Base-by-base conservation (phyloP, 2,113 vertebrate genomes). In the Australoheros scitulus region DNA sequence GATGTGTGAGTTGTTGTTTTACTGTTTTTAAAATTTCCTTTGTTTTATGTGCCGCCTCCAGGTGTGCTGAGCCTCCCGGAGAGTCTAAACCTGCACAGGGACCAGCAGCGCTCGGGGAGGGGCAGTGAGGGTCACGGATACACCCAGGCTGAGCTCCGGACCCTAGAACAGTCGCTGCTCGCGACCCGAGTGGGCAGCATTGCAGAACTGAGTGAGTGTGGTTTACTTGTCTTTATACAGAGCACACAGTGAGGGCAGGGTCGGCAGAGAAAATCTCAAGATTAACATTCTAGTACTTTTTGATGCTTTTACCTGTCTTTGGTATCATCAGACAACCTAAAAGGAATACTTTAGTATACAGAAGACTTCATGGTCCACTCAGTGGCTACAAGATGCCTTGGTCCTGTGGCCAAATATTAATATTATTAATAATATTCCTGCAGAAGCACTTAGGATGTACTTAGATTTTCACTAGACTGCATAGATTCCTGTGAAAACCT, bases 161-260 rank as follows among this genome's bases (percentile, higher is more conserved):
- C 97, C 84, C 97, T 99, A 0, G 98, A 99, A 68, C 98, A 99
- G 93, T 99, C 97, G 15, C 93, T 99, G 58, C 95, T 99, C 74
- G 98, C 98, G 11, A 99, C 98, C 0, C 96, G 97, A 0, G 98
- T 99, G 90, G 98, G 98, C 86, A 99, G 97, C 96, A 98, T 99
- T 26, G 95, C 97, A 0, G 98, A 99, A 55, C 97, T 99, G 93
- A 99, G 98, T 99, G 95, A 89, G 88, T 89, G 18, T 22, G 11
- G 7, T 4, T 52, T 60, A 29, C 29, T 75, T 11, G 20, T 47
- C 17, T 10, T 11, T 43, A 72, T 5, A 26, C 22, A 8, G 9
- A 55, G 38, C 60, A 79, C 50, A 26, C 47, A 64, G 11, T 34
- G 18, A 72, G 68, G 29, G 1, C 36, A 76, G 9, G 32, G 24